Percentiles rank a stretch among this genome's conserved stretches.
phyloP scores from a whole-genome alignment of 2,797 vertebrate genomes.

The Lithobates sylvaticus region DNA sequence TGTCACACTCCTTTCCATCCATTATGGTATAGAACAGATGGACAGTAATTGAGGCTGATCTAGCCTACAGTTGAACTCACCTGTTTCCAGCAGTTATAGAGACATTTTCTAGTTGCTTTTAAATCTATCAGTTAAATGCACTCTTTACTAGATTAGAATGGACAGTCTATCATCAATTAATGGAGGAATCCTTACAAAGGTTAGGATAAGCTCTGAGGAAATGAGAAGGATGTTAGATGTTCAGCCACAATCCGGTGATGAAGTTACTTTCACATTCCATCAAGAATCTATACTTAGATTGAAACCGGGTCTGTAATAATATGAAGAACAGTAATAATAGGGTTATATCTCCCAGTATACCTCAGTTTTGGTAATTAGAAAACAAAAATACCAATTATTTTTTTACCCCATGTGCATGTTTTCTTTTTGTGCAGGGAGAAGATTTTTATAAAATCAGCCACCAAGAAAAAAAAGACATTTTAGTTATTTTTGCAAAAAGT shows the following conservation, averaged over 20 bases:
- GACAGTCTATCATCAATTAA: background rate
- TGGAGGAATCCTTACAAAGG: background rate
- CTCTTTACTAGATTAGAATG: background rate
- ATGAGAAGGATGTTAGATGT: background rate
- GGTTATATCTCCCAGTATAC: too few species aligned
- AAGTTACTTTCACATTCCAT: too few species aligned
- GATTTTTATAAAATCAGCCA: too few species aligned
- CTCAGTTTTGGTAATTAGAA: too few species aligned
- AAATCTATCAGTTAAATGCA: slow-evolving; percentile 29
- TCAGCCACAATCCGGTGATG: background rate
- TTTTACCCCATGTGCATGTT: too few species aligned
- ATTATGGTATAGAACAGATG: slow-evolving; percentile 8
- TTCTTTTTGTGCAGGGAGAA: too few species aligned
- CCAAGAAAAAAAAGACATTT: too few species aligned
- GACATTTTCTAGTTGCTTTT: background rate
- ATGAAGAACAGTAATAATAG: too few species aligned
- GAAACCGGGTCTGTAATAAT: too few species aligned
- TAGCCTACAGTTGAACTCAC: background rate
- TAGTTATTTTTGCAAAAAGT: too few species aligned
- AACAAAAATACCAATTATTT: too few species aligned
- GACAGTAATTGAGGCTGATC: slow-evolving; percentile 38
- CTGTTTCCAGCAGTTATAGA: slow-evolving; percentile 10
- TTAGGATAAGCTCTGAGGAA: background rate
- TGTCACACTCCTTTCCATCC: slow-evolving; percentile 1
- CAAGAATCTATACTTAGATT: too few species aligned